These are phyloP conservation scores for Zosterops lateralis DNA, from an alignment of 2,113 vertebrate species.

Conservation along the genomic window DNA sequence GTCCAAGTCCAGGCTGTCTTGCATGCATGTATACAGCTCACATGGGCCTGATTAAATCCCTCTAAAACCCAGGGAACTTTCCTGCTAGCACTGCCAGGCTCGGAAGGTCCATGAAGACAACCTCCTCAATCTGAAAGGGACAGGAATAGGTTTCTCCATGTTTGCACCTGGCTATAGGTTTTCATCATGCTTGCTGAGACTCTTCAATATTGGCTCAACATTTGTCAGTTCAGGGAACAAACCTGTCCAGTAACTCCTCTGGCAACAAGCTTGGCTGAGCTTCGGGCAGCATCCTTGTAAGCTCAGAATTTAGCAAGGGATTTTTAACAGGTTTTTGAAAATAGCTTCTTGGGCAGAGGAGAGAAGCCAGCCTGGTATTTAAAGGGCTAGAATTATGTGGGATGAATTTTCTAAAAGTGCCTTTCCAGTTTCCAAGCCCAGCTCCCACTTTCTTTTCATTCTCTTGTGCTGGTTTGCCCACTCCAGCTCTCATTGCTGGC, in stretches of 20 bases:
- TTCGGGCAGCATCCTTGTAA: not conserved
- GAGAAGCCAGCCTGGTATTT: not conserved
- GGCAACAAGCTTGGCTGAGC: not conserved
- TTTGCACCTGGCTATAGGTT: not conserved
- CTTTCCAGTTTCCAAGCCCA: not conserved
- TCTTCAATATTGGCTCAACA: not conserved
- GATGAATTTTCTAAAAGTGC: not conserved
- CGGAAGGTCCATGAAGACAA: no score
- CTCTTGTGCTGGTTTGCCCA: not conserved
- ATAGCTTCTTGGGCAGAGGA: not conserved
- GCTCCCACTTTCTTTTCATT: not conserved
- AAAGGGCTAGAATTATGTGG: not conserved
- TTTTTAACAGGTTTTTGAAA: not conserved
- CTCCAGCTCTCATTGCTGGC: not conserved
- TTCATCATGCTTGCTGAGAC: not conserved
- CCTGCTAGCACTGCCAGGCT: not conserved
- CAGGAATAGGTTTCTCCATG: not conserved
- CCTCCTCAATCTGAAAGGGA: not conserved
- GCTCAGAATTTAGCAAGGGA: not conserved
- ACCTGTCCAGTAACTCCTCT: not conserved
- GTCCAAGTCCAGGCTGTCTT: not conserved
- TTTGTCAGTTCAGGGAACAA: not conserved
- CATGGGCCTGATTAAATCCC: not conserved
- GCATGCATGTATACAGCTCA: not conserved
- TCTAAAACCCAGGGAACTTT: not conserved